Evolutionary conservation across 2,113 vertebrate species (phyloP), one percentile per base, ranked within the genome.

Genomic region (Cariama cristata): DNA sequence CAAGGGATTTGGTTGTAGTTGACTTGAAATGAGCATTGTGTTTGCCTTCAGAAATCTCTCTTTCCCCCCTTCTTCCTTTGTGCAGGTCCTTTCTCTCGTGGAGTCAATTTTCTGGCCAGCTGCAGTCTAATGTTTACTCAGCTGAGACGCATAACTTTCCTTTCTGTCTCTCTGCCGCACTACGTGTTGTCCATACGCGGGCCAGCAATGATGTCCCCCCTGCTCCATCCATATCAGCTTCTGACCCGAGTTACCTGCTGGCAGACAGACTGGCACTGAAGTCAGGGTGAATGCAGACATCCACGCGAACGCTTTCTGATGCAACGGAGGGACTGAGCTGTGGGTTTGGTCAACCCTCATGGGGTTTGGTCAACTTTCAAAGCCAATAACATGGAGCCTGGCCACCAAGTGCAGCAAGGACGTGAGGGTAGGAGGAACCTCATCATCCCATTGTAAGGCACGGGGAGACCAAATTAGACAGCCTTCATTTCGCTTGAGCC

Each of bases 331-430:
- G 50, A 38, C 50, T 75, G 68, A 64, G 30, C 53, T 60, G 32
- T n/a, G 28, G 45, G 18, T 66, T 76, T 67, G 40, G 26, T 20
- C 42, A 62, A 0, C 42, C n/a, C n/a, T n/a, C n/a, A n/a, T n/a
- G 32, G 28, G 45, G 18, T 66, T 76, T 67, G 40, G 26, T 20
- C 42, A 62, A 0, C 42, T 79, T 74, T 33, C 42, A 24, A 50
- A 62, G 53, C n/a, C 2, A 1, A 11, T 50, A 24, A 62, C 0
- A 0, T 27, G 32, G 45, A 73, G 40, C n/a, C 26, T 82, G 32
- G 67, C 32, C 50, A 72, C 15, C n/a, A 58, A 81, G 42, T 47
- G 24, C 47, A 60, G 5, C n/a, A 32, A 53, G 58, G 60, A 24
- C 53, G n/a, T 67, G 32, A 44, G 24, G 12, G 22, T 19, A 35